Conservation (phyloP, 2,113 vertebrate species). For the Plecturocebus donacophilus region DNA sequence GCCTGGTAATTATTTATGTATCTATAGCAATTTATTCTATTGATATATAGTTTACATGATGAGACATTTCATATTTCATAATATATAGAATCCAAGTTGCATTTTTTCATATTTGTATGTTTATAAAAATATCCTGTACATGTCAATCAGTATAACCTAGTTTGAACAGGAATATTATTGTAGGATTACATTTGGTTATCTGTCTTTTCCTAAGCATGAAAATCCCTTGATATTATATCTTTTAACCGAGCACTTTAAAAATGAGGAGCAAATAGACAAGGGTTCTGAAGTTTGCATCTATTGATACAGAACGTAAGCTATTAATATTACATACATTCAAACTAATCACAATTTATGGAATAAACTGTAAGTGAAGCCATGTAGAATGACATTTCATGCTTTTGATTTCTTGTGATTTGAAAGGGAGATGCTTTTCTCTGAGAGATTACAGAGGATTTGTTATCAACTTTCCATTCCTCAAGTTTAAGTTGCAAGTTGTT, state of each 20-base stretch:
- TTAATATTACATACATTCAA: slow-evolving; percentile 51
- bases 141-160: not conserved
- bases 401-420: slow-evolving; percentile 49
- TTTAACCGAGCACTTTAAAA: slow-evolving; percentile 62
- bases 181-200: not conserved
- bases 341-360: slow-evolving; percentile 42
- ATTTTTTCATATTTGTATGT: not conserved
- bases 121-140: not conserved
- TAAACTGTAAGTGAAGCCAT: slow-evolving; percentile 36
- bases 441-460: slow-evolving; percentile 37
- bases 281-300: slow-evolving; percentile 61
- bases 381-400: slow-evolving; percentile 39
- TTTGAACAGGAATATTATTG: slow-evolving; percentile 34
- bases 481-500: not conserved
- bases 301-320: slow-evolving; percentile 7
- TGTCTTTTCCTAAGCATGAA: not conserved
- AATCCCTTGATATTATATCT: slow-evolving; percentile 42
- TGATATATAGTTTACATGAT: not conserved
- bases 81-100: not conserved
- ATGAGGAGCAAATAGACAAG: slow-evolving; percentile 60
- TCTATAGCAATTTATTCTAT: not conserved
- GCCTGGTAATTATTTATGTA: not conserved
- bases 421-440: slow-evolving; percentile 37
- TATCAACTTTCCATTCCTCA: not conserved
- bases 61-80: not conserved